Conservation (phyloP, 2,888 invertebrate genomes). For the Netelia fuscicornis region DNA sequence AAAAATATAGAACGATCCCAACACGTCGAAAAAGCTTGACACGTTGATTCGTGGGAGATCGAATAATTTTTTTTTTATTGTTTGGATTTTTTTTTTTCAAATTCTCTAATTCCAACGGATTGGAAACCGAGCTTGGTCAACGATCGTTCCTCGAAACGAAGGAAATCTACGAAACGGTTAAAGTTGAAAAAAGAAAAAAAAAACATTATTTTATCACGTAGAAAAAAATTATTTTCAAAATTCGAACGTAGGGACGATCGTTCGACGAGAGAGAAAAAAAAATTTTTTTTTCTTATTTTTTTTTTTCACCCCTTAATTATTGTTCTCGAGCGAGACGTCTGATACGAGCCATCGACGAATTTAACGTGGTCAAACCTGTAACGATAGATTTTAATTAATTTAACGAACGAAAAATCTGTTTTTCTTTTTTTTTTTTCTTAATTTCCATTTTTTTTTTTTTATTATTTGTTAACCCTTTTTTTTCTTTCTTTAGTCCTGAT, state of each 20-base stretch:
- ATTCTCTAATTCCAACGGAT: constrained; percentile 63
- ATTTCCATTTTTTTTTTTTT: constrained; percentile 7
- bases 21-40: constrained; percentile 65
- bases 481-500: constrained; percentile 66
- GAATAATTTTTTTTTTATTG: constrained; percentile 18
- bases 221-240: constrained; percentile 19
- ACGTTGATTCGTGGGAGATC: constrained; percentile 68
- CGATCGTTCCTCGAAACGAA: constrained; percentile 38
- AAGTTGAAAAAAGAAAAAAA: background rate
- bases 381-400: constrained; percentile 40
- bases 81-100: constrained; percentile 3
- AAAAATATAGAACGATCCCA: constrained; percentile 25
- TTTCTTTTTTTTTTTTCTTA: constrained; percentile 21
- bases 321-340: constrained; percentile 49
- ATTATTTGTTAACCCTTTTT: constrained; percentile 52
- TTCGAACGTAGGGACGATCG: background rate
- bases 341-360: constrained; percentile 63
- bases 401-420: constrained; percentile 50
- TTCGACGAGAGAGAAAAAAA: constrained; percentile 19
- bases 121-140: constrained; percentile 56
- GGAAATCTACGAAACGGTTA: background rate
- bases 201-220: constrained; percentile 5
- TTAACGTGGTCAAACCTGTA: constrained; percentile 37
- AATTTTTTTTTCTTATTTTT: constrained; percentile 10
- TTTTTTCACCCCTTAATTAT: constrained; percentile 26